These are phyloP conservation scores for Caenorhabditis sp. DNA, from an alignment of 2,888 invertebrate species.

Conservation along the genomic window DNA sequence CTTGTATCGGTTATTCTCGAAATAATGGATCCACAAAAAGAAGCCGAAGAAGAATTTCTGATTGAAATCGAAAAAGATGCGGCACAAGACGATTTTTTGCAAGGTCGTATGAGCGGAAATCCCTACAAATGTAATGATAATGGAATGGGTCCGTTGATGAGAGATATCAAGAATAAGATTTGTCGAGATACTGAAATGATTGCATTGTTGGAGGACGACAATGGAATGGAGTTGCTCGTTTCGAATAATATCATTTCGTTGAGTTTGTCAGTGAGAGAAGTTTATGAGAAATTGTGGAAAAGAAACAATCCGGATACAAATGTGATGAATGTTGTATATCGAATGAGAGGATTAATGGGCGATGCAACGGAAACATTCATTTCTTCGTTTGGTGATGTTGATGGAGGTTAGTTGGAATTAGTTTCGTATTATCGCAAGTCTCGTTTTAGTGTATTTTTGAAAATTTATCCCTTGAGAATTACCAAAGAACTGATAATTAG, in stretches of 20 bases:
- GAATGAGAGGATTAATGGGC: conserved; percentile 94
- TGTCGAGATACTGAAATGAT: conserved; percentile 89
- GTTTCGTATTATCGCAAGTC: no score
- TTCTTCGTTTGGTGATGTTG: conserved; percentile 25
- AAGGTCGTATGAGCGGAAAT: conserved; percentile 87
- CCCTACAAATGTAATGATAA: conserved; percentile 91
- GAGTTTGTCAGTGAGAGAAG: conserved; percentile 86
- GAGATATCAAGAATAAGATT: conserved; percentile 93
- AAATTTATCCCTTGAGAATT: no score
- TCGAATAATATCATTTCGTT: conserved; percentile 97
- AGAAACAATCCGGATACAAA: conserved; percentile 83
- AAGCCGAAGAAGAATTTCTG: conserved; percentile 94
- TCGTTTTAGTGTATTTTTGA: no score
- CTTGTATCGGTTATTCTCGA: conserved; percentile 52
- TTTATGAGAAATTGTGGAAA: conserved; percentile 81
- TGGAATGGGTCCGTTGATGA: conserved; percentile 94
- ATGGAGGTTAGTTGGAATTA: no score
- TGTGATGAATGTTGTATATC: conserved; percentile 97
- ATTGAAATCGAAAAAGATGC: conserved; percentile 95
- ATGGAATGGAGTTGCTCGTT: conserved; percentile 95
- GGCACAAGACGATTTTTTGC: conserved; percentile 97
- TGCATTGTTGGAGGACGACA: conserved; percentile 95
- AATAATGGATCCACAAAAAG: conserved; percentile 90
- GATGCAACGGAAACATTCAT: conserved; percentile 96
- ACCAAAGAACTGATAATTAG: no score